These are phyloP conservation scores for Boloria euphrosyne DNA, from an alignment of 2,888 invertebrate species.

Conservation along the genomic window DNA sequence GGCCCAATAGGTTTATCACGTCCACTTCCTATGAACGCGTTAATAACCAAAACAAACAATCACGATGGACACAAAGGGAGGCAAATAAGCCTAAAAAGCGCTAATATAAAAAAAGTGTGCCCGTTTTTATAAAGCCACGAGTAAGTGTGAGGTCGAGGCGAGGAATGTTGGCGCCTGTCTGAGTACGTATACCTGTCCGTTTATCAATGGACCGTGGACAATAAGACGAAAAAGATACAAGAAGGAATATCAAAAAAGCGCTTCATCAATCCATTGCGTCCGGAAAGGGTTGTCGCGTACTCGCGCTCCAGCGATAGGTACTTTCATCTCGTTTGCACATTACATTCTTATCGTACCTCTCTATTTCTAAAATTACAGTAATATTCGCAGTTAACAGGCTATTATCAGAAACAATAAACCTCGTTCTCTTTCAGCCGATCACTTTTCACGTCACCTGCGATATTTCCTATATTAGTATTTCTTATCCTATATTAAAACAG, in stretches of 20 bases:
- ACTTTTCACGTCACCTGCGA: constrained; percentile 29
- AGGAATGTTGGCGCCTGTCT: constrained; percentile 83
- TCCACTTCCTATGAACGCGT: constrained; percentile 78
- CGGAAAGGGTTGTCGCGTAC: constrained; percentile 74
- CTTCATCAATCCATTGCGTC: constrained; percentile 78
- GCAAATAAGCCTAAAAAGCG: constrained; percentile 79
- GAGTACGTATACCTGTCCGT: constrained; percentile 82
- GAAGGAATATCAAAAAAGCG: constrained; percentile 76
- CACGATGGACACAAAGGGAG: constrained; percentile 73
- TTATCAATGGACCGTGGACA: constrained; percentile 80
- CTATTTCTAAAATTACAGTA: constrained; percentile 30
- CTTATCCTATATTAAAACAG: constrained; percentile 45
- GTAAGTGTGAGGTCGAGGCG: constrained; percentile 81
- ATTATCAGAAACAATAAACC: constrained; percentile 34
- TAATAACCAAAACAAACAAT: constrained; percentile 82
- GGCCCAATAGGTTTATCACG: constrained; percentile 76
- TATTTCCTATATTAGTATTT: constrained; percentile 33
- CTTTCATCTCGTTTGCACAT: constrained; percentile 34
- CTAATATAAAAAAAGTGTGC: constrained; percentile 78
- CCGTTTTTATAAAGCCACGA: constrained; percentile 77
- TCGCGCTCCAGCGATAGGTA: constrained; percentile 34
- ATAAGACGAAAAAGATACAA: constrained; percentile 68
- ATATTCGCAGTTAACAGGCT: constrained; percentile 19
- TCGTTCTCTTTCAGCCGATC: constrained; percentile 30
- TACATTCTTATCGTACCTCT: constrained; percentile 27